These are phyloP conservation scores for Lethocerus indicus DNA, from an alignment of 1,140 invertebrate species.

Conservation along the genomic window DNA sequence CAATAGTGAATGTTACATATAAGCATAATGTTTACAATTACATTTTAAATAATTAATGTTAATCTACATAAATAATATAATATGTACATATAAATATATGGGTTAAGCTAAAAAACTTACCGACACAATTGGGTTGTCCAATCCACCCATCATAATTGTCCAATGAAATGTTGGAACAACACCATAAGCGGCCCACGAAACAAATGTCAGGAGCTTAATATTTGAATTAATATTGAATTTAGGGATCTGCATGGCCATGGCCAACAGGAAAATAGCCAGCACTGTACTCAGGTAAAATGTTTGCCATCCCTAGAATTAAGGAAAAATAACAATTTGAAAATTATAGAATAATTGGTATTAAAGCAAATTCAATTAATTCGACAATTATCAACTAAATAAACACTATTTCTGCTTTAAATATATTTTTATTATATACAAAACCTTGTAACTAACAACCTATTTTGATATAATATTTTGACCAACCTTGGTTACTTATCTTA, in stretches of 20 bases:
- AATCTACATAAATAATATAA: background rate
- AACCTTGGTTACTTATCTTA: no score
- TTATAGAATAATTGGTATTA: no score
- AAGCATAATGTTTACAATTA: no score
- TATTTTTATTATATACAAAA: no score
- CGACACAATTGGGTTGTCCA: slow-evolving; percentile 63
- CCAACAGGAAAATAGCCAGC: slow-evolving; percentile 55
- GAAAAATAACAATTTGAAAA: no score
- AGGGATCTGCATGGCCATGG: slow-evolving; percentile 64
- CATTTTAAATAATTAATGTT: no score
- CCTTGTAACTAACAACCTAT: no score
- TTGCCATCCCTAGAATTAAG: slow-evolving; percentile 61
- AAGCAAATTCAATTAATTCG: no score
- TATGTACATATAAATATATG: background rate
- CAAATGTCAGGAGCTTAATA: slow-evolving; percentile 63
- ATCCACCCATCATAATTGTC: slow-evolving; percentile 73
- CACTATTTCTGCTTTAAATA: no score
- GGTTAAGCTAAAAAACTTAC: slow-evolving; percentile 34
- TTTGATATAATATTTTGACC: no score
- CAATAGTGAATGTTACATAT: slow-evolving; percentile 5
- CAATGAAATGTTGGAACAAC: slow-evolving; percentile 83
- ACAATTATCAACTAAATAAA: no score
- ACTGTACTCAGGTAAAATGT: slow-evolving; percentile 71
- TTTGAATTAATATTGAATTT: slow-evolving; percentile 48
- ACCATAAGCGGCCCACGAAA: slow-evolving; percentile 75